A percentile compares a stretch with the other conserved stretches of the same genome.
Evolutionary conservation across 2,888 invertebrate species (phyloP).

Genomic region (Idaea biselata): DNA sequence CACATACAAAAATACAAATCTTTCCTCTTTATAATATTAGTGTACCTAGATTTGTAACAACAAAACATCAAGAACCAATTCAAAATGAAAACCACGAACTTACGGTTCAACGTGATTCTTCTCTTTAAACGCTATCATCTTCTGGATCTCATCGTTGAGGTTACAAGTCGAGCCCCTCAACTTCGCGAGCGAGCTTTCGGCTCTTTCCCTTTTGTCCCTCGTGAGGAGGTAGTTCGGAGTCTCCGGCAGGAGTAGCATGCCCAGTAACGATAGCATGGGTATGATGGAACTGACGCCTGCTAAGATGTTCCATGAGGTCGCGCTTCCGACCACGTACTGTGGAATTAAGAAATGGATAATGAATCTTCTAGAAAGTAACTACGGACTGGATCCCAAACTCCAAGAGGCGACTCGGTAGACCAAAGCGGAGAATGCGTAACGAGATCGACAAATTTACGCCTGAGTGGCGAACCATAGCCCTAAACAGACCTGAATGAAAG

Average conservation of each 20-base stretch:
- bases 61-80: constrained; percentile 1
- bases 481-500: too few relatives aligned
- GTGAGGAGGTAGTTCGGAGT: constrained; percentile 86
- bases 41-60: too few relatives aligned
- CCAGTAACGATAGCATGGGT: constrained; percentile 80
- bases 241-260: constrained; percentile 85
- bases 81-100: constrained; percentile 31
- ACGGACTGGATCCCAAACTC: too few relatives aligned
- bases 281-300: constrained; percentile 83
- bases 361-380: too few relatives aligned
- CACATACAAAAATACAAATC: too few relatives aligned
- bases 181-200: constrained; percentile 78
- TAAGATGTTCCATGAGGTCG: constrained; percentile 82
- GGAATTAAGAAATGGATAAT: constrained; percentile 12
- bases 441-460: too few relatives aligned
- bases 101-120: constrained; percentile 82
- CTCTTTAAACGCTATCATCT: constrained; percentile 81
- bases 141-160: constrained; percentile 82
- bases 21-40: too few relatives aligned
- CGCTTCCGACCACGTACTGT: constrained; percentile 82
- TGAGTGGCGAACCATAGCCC: too few relatives aligned
- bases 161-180: constrained; percentile 83
- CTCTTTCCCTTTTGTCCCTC: constrained; percentile 80
- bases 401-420: too few relatives aligned
- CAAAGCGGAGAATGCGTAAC: too few relatives aligned